Evolutionary conservation across 1,140 invertebrate genomes (phyloP).

Genomic region (Microplitis demolitor): DNA sequence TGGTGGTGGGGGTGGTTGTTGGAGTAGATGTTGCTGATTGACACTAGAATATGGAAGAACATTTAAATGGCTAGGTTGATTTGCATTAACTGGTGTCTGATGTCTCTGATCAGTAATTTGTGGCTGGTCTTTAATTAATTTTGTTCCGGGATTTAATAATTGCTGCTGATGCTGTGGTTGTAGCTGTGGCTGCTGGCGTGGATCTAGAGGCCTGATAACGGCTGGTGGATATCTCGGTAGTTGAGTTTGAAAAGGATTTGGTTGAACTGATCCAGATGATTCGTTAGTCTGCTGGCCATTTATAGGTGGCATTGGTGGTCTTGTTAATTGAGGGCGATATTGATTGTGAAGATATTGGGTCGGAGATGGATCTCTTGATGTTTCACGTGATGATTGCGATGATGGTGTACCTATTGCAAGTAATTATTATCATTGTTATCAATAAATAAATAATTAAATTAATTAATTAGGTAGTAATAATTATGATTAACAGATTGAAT

Average conservation of each 20-base stretch:
- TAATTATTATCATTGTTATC: not conserved
- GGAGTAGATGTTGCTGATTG: too few species aligned
- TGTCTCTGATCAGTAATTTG: too few species aligned
- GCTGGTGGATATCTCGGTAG: not conserved
- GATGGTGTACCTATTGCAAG: constrained; percentile 47
- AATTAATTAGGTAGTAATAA: not conserved
- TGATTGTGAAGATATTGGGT: constrained; percentile 50
- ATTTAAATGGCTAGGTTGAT: too few species aligned
- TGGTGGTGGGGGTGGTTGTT: too few species aligned
- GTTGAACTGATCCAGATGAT: not conserved
- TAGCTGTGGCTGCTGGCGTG: too few species aligned
- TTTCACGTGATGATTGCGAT: constrained; percentile 53
- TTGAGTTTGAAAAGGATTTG: not conserved
- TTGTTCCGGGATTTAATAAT: too few species aligned
- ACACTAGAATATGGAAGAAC: too few species aligned
- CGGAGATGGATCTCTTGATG: constrained; percentile 54
- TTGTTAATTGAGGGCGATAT: constrained; percentile 43
- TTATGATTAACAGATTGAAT: constrained; percentile 56
- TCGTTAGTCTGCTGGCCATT: constrained; percentile 34
- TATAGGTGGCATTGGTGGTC: constrained; percentile 45
- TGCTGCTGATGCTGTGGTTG: too few species aligned
- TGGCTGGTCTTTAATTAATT: too few species aligned
- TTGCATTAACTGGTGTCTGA: too few species aligned
- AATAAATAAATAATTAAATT: not conserved
- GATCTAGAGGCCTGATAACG: too few species aligned